Evolutionary conservation across 2,113 vertebrate species (phyloP).

Genomic region (Pontoporia blainvillei): DNA sequence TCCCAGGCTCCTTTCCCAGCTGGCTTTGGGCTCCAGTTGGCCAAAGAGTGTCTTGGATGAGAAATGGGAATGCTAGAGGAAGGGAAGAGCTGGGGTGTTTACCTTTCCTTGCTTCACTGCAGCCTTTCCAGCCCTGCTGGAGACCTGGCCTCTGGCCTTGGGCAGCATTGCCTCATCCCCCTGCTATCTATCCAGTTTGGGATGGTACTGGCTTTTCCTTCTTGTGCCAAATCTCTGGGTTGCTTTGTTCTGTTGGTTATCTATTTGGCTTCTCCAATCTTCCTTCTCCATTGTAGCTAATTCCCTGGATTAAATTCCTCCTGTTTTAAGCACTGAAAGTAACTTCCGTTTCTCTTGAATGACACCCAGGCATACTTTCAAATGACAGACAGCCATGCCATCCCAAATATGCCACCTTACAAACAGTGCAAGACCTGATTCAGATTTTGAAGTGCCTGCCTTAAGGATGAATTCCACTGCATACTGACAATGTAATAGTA

Average conservation of each 20-base stretch:
- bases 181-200: no score
- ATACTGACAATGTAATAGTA: background rate
- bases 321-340: background rate
- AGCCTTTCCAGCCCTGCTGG: background rate
- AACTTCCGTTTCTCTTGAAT: background rate
- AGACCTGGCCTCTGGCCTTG: background rate
- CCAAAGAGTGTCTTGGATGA: background rate
- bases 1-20: no score
- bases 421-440: background rate
- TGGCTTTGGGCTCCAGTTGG: background rate
- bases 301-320: background rate
- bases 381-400: background rate
- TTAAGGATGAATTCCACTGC: background rate
- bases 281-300: background rate
- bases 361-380: background rate
- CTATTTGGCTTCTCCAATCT: background rate
- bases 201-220: background rate
- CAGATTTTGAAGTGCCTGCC: background rate
- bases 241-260: background rate
- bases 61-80: background rate
- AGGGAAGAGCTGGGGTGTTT: fast-evolving
- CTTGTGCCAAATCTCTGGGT: background rate
- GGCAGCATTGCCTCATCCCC: background rate
- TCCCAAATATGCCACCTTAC: background rate
- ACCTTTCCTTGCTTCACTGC: fast-evolving